Conservation (phyloP, 2,888 invertebrate species). For the Lasius platythorax region DNA sequence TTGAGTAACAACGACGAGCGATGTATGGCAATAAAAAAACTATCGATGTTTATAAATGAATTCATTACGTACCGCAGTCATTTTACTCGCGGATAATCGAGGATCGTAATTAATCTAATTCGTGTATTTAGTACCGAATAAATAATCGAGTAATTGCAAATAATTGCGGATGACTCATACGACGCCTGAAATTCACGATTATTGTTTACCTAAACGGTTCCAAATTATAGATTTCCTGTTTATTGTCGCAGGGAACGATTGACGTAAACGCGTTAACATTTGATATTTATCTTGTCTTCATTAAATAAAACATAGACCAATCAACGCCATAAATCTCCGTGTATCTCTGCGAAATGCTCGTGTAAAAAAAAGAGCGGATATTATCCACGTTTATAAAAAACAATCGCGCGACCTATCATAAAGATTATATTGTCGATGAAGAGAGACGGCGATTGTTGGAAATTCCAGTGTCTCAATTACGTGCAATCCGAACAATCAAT, state of each 20-base stretch:
- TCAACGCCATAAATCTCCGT: not conserved
- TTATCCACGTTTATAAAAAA: not conserved
- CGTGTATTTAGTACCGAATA: not conserved
- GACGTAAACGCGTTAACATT: conserved; percentile 20
- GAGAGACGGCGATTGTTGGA: not conserved
- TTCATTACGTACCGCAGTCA: not conserved
- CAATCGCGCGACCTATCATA: not conserved
- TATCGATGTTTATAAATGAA: not conserved
- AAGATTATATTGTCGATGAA: not conserved
- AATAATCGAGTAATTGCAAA: conserved; percentile 2
- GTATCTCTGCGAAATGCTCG: not conserved
- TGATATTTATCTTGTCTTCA: conserved; percentile 4
- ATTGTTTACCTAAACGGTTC: not conserved
- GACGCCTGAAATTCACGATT: not conserved
- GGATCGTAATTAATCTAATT: conserved; percentile 1
- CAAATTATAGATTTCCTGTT: conserved; percentile 8
- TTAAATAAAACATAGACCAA: conserved; percentile 16
- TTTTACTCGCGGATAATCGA: not conserved
- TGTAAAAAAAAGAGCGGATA: not conserved
- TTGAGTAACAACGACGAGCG: not conserved
- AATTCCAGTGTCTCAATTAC: not conserved
- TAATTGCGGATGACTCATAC: not conserved
- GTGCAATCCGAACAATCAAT: not conserved
- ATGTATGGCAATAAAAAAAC: not conserved
- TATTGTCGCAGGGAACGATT: not conserved